These are phyloP conservation scores for Rousettus madagascariensis DNA, from an alignment of 2,797 vertebrate genomes.

Conservation along the genomic window DNA sequence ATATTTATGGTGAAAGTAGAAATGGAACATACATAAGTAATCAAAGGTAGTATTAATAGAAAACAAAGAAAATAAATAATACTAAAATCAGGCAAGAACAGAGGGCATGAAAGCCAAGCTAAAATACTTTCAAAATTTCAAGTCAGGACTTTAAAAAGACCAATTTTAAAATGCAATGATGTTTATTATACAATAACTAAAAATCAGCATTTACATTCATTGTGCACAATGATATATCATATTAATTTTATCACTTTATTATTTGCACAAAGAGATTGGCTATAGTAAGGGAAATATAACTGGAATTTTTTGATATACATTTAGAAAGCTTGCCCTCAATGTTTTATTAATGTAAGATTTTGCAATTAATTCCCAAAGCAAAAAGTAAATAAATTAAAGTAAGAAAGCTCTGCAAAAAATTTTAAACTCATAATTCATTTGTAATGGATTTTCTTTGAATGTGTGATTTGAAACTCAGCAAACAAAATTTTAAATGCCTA, in stretches of 20 bases:
- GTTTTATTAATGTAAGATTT: slow-evolving; percentile 50
- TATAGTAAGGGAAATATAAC: slow-evolving; percentile 41
- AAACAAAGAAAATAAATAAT: neutral
- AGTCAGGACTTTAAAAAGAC: neutral
- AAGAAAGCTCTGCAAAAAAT: slow-evolving; percentile 16
- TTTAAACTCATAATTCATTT: slow-evolving; percentile 50
- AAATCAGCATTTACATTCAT: slow-evolving; percentile 52
- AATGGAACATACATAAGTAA: neutral
- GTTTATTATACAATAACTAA: neutral
- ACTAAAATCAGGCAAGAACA: neutral
- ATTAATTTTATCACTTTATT: slow-evolving; percentile 38
- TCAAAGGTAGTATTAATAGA: neutral
- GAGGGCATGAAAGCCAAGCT: neutral
- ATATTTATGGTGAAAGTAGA: neutral
- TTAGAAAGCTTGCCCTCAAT: slow-evolving; percentile 57
- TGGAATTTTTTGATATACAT: slow-evolving; percentile 53
- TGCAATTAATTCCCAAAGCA: slow-evolving; percentile 59
- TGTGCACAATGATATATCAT: slow-evolving; percentile 17
- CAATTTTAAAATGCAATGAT: slow-evolving; percentile 3
- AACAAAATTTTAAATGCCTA: slow-evolving; percentile 60
- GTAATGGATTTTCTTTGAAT: slow-evolving; percentile 61
- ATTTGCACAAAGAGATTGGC: slow-evolving; percentile 46
- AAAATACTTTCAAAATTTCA: slow-evolving; percentile 11
- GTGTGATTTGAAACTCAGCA: slow-evolving; percentile 45
- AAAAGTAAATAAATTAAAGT: slow-evolving; percentile 54